These are phyloP conservation scores for Pimpla rufipes DNA, from an alignment of 2,888 invertebrate genomes.

Conservation along the genomic window DNA sequence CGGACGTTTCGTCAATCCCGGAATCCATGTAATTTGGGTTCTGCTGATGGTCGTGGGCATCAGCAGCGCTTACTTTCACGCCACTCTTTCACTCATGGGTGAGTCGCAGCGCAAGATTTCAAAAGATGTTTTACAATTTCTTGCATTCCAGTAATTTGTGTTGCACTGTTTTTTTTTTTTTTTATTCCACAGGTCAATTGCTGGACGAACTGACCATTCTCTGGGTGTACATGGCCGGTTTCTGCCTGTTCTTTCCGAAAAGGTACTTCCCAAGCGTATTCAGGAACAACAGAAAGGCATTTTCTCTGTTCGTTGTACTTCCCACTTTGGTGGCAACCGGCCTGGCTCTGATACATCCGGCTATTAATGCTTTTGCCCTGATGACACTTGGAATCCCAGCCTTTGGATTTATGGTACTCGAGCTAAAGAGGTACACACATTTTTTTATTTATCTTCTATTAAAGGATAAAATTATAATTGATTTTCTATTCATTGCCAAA, in stretches of 20 bases:
- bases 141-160: neutral
- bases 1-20: slow-evolving; percentile 91
- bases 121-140: slow-evolving; percentile 28
- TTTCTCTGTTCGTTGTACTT: slow-evolving; percentile 88
- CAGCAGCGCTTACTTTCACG: slow-evolving; percentile 94
- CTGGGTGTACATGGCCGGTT: slow-evolving; percentile 93
- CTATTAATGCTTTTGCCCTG: slow-evolving; percentile 93
- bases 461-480: too few species aligned
- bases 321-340: slow-evolving; percentile 89
- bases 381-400: slow-evolving; percentile 92
- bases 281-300: slow-evolving; percentile 88
- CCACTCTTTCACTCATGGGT: slow-evolving; percentile 92
- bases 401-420: slow-evolving; percentile 89
- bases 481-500: too few species aligned
- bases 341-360: slow-evolving; percentile 91
- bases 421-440: slow-evolving; percentile 88
- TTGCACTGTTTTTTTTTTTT: slow-evolving; percentile 15
- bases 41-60: slow-evolving; percentile 92
- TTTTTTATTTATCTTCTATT: slow-evolving; percentile 43
- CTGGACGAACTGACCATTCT: slow-evolving; percentile 93
- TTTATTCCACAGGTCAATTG: slow-evolving; percentile 88
- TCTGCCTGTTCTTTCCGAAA: slow-evolving; percentile 91
- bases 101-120: slow-evolving; percentile 65
- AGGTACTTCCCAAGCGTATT: slow-evolving; percentile 90
- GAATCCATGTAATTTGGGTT: slow-evolving; percentile 93